Percentiles rank a stretch among this genome's conserved stretches.
Evolutionary conservation across 2,797 vertebrate genomes (phyloP).

Genomic region (Ispidina picta): DNA sequence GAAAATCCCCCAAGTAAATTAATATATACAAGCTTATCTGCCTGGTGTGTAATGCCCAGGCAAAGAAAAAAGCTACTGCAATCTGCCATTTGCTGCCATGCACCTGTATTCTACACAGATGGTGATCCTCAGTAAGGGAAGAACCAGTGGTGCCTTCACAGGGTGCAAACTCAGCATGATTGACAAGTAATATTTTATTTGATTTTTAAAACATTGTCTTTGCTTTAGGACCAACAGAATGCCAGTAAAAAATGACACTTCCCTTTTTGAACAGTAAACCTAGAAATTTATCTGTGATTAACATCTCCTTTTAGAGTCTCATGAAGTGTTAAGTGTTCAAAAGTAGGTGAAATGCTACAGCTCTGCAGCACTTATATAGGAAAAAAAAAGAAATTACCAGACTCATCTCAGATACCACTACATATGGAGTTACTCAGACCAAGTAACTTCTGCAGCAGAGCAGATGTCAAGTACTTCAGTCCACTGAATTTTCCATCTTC

Average conservation of each 20-base stretch:
- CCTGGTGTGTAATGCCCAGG: not conserved
- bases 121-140: not conserved
- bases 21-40: not conserved
- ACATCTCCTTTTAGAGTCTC: not conserved
- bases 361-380: not conserved
- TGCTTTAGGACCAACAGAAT: not conserved
- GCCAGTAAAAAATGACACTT: not conserved
- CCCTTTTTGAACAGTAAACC: not conserved
- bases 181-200: not conserved
- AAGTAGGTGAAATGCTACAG: not conserved
- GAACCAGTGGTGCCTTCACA: not conserved
- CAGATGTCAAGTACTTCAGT: not conserved
- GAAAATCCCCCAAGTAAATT: not conserved
- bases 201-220: not conserved
- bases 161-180: accelerated
- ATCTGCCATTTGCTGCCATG: not conserved
- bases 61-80: not conserved
- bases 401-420: not conserved
- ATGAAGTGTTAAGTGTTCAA: not conserved
- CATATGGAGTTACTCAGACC: not conserved
- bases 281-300: not conserved
- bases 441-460: not conserved
- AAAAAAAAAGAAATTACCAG: not conserved
- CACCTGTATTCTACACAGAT: not conserved
- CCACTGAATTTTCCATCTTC: not conserved